Percentiles rank a stretch among this genome's conserved stretches.
Conservation (phyloP, 92 coral and sea anemone genomes). For the Heteractis magnifica region DNA sequence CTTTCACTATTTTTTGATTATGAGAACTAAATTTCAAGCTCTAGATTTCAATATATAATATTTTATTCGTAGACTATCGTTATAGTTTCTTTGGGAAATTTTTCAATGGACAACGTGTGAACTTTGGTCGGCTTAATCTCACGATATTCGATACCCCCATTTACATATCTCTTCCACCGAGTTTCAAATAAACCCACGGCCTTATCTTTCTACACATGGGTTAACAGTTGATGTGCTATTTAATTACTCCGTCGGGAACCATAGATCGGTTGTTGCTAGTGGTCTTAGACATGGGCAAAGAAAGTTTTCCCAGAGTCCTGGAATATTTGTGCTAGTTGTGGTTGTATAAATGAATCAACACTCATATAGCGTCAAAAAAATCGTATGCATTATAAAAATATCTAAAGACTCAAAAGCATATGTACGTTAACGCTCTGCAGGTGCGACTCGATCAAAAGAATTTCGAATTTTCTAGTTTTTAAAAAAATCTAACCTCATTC, state of each 20-base stretch:
- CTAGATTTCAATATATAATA: neutral
- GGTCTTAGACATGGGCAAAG: neutral
- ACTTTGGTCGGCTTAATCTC: conserved; percentile 7
- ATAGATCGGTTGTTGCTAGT: neutral
- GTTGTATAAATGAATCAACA: neutral
- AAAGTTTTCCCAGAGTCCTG: neutral
- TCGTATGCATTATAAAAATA: neutral
- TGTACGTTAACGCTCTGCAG: neutral
- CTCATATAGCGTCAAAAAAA: neutral
- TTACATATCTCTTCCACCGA: conserved; percentile 10
- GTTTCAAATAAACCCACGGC: conserved; percentile 15
- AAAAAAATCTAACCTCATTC: neutral
- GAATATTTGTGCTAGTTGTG: neutral
- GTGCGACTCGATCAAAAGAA: conserved; percentile 1
- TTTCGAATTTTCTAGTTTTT: neutral
- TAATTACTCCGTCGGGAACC: neutral
- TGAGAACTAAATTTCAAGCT: neutral
- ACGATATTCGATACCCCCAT: conserved; percentile 19
- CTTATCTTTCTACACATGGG: conserved; percentile 9
- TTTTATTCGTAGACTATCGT: neutral
- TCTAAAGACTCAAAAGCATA: neutral
- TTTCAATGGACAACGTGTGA: conserved; percentile 20
- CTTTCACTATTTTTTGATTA: neutral
- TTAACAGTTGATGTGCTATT: conserved; percentile 13
- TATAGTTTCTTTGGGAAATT: neutral